Conservation (phyloP, 1,140 invertebrate genomes). For the Meloidogyne floridensis region DNA sequence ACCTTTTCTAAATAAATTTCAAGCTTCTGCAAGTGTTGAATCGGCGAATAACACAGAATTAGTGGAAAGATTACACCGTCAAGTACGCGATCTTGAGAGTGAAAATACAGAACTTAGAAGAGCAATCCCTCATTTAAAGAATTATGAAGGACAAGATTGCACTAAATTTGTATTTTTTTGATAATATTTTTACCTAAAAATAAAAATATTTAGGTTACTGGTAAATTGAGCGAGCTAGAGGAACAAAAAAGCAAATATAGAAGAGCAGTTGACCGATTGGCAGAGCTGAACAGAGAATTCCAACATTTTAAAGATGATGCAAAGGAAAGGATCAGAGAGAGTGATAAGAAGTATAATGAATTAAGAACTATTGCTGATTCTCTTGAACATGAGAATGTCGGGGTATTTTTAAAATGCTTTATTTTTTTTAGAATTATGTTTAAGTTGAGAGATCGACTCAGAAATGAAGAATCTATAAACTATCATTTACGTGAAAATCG, state of each 20-base stretch:
- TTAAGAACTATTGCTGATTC: slow-evolving; percentile 5
- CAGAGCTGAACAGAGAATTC: not conserved
- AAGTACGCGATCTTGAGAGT: slow-evolving; percentile 12
- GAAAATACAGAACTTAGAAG: slow-evolving; percentile 21
- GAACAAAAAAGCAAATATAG: slow-evolving; percentile 9
- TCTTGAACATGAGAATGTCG: slow-evolving; percentile 19
- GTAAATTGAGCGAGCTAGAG: slow-evolving; percentile 12
- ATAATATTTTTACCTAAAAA: not conserved
- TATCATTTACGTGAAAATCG: slow-evolving; percentile 3
- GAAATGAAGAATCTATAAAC: slow-evolving; percentile 19
- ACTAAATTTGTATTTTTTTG: slow-evolving; percentile 11
- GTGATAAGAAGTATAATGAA: not conserved
- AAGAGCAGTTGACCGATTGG: slow-evolving; percentile 14
- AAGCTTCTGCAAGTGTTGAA: not conserved
- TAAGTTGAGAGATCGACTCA: slow-evolving; percentile 15
- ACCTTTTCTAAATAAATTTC: not conserved
- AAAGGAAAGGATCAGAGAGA: not conserved
- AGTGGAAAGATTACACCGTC: not conserved
- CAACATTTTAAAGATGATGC: slow-evolving; percentile 20
- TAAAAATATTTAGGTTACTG: slow-evolving; percentile 8
- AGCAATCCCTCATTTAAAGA: slow-evolving; percentile 21
- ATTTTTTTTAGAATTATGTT: not conserved
- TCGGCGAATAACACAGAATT: not conserved
- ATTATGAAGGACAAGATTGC: slow-evolving; percentile 11
- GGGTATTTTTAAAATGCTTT: not conserved